phyloP scores from a whole-genome alignment of 2,888 invertebrate genomes.

The Yponomeuta evonymella region DNA sequence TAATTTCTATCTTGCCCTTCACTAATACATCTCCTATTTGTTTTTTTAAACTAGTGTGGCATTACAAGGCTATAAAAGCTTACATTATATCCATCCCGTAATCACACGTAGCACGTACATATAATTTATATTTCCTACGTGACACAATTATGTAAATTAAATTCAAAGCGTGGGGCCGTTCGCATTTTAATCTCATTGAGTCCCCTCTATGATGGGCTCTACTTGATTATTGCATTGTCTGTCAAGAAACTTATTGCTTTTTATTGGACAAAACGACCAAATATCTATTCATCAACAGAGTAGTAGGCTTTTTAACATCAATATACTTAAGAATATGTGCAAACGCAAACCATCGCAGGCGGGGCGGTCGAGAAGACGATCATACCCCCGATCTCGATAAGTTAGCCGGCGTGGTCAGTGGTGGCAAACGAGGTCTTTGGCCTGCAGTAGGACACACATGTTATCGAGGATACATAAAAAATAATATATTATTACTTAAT shows the following conservation, averaged over 20 bases:
- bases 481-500: too few relatives aligned
- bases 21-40: not conserved
- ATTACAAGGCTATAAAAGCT: not conserved
- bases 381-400: too few relatives aligned
- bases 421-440: too few relatives aligned
- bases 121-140: conserved; percentile 56
- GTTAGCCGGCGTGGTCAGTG: too few relatives aligned
- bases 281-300: not conserved
- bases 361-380: too few relatives aligned
- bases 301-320: too few relatives aligned
- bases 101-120: conserved; percentile 45
- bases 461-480: too few relatives aligned
- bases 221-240: not conserved
- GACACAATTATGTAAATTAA: conserved; percentile 55
- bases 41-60: not conserved
- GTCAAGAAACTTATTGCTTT: not conserved
- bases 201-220: not conserved
- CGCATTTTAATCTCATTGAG: conserved; percentile 46
- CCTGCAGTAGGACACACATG: too few relatives aligned
- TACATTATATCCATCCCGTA: not conserved
- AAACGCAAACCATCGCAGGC: too few relatives aligned
- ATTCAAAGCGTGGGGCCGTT: conserved; percentile 39
- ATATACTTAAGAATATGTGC: too few relatives aligned
- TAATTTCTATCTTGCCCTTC: too few relatives aligned
- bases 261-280: not conserved